These are phyloP conservation scores for Philonicus albiceps DNA, from an alignment of 2,888 invertebrate genomes.

Conservation along the genomic window DNA sequence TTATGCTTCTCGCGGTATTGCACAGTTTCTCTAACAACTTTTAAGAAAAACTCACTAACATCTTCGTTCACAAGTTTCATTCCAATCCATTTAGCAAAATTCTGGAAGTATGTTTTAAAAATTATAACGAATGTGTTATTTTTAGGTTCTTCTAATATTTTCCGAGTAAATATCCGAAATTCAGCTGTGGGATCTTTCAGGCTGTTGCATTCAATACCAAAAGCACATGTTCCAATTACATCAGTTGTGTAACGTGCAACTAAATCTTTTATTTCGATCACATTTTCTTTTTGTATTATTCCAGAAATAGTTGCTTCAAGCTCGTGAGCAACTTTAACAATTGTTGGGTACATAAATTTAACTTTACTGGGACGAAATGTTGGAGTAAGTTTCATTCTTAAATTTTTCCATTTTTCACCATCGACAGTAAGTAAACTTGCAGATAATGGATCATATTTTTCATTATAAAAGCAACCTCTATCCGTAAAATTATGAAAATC, in stretches of 20 bases:
- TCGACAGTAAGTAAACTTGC: constrained; percentile 62
- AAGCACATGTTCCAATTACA: constrained; percentile 65
- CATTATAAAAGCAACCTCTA: constrained; percentile 58
- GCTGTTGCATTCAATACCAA: constrained; percentile 64
- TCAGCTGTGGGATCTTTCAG: constrained; percentile 60
- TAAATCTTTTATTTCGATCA: constrained; percentile 62
- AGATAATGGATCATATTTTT: constrained; percentile 60
- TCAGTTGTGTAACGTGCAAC: constrained; percentile 65
- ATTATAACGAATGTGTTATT: constrained; percentile 43
- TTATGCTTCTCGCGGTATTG: constrained; percentile 44
- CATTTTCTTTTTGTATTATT: constrained; percentile 42
- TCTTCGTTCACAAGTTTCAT: neutral
- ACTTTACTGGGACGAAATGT: constrained; percentile 56
- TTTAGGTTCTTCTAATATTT: constrained; percentile 51
- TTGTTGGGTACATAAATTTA: constrained; percentile 53
- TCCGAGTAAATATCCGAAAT: constrained; percentile 57
- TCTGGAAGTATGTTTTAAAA: constrained; percentile 53
- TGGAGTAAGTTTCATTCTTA: constrained; percentile 55
- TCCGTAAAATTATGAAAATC: constrained; percentile 58
- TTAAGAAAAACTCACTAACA: constrained; percentile 41
- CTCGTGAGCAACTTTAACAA: constrained; percentile 52
- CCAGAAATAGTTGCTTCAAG: constrained; percentile 51
- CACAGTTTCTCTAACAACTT: constrained; percentile 42
- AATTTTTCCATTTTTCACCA: constrained; percentile 59
- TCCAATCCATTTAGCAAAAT: constrained; percentile 51